phyloP scores from a whole-genome alignment of 2,888 invertebrate species.

The Unio pictorum region DNA sequence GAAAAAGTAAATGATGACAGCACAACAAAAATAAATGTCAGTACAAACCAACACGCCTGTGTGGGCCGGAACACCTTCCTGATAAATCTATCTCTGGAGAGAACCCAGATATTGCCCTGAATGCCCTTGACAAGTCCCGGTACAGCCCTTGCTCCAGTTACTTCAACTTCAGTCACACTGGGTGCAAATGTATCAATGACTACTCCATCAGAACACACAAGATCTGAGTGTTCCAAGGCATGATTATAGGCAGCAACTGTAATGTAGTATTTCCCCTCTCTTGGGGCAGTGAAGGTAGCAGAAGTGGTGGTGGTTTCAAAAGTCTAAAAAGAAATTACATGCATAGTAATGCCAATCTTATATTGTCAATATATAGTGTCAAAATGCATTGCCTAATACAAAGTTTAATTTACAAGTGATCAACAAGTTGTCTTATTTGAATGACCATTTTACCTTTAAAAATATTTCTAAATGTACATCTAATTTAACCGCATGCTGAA shows the following conservation, averaged over 20 bases:
- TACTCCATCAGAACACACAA: slow-evolving; percentile 49
- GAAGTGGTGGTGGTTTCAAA: slow-evolving; percentile 16
- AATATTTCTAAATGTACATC: too few relatives aligned
- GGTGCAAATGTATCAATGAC: slow-evolving; percentile 23
- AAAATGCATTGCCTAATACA: neutral
- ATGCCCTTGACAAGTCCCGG: too few relatives aligned
- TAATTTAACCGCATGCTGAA: too few relatives aligned
- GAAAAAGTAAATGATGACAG: too few relatives aligned
- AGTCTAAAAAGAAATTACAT: slow-evolving; percentile 5
- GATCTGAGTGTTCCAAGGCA: slow-evolving; percentile 33
- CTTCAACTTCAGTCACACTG: slow-evolving; percentile 21
- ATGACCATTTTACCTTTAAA: too few relatives aligned
- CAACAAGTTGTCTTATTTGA: too few relatives aligned
- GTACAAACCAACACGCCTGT: too few relatives aligned
- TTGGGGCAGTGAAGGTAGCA: slow-evolving; percentile 20
- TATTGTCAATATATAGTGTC: neutral
- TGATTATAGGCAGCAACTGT: slow-evolving; percentile 45
- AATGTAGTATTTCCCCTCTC: slow-evolving; percentile 28
- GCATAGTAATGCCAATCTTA: neutral
- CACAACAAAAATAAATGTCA: too few relatives aligned
- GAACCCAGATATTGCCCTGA: too few relatives aligned
- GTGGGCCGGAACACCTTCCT: too few relatives aligned
- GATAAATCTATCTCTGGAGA: too few relatives aligned
- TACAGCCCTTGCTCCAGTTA: too few relatives aligned
- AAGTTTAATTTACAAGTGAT: neutral